Conservation (phyloP, 2,888 invertebrate genomes). For the Orthonevra nobilis region DNA sequence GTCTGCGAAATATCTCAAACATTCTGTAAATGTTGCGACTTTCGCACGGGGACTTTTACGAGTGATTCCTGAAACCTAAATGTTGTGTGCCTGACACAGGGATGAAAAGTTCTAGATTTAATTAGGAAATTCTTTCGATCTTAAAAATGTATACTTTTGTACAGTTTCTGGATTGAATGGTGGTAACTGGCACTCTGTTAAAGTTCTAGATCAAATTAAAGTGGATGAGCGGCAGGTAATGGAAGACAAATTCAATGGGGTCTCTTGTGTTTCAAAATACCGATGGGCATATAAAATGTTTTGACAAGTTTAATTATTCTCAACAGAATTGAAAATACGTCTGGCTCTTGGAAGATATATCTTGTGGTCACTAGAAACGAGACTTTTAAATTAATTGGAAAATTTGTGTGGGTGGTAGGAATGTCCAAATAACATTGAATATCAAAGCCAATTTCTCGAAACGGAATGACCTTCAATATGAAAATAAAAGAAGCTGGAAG, state of each 20-base stretch:
- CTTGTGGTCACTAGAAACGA: no score
- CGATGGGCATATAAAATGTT: slow-evolving; percentile 12
- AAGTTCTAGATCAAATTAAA: slow-evolving; percentile 61
- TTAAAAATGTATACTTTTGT: slow-evolving; percentile 52
- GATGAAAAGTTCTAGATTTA: slow-evolving; percentile 62
- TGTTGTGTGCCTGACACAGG: slow-evolving; percentile 36
- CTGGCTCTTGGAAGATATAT: no score
- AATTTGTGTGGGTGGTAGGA: no score
- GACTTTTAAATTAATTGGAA: no score
- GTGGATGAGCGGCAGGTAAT: slow-evolving; percentile 35
- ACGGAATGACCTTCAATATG: no score
- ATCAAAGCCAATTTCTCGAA: no score
- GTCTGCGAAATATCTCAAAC: slow-evolving; percentile 31
- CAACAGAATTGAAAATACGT: background rate
- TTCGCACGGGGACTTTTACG: slow-evolving; percentile 1
- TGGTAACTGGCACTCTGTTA: slow-evolving; percentile 42
- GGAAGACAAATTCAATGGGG: slow-evolving; percentile 30
- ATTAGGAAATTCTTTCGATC: slow-evolving; percentile 62
- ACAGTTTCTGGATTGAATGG: slow-evolving; percentile 48
- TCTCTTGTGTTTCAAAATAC: slow-evolving; percentile 18
- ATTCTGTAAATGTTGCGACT: slow-evolving; percentile 30
- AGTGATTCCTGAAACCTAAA: slow-evolving; percentile 19
- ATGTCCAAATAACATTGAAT: no score
- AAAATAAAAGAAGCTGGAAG: no score
- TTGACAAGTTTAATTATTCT: slow-evolving; percentile 28